Percentiles rank a stretch among this genome's conserved stretches.
These are phyloP conservation scores for Poecilia latipinna DNA, from an alignment of 2,113 vertebrate species.

Conservation along the genomic window DNA sequence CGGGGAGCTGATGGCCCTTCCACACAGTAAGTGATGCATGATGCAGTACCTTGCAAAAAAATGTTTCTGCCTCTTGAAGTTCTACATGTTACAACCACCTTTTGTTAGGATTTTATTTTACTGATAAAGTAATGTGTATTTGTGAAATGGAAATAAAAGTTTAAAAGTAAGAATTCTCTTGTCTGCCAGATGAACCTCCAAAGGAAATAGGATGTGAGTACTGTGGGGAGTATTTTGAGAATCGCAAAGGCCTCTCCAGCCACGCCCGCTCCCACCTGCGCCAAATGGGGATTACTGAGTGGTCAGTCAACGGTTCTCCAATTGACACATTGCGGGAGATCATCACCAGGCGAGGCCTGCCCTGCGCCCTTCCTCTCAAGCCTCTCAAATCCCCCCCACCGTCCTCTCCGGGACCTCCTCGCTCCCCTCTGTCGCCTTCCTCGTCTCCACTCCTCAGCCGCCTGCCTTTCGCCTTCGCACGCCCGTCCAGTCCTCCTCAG, in stretches of 20 bases:
- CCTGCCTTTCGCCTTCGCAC: slow-evolving; percentile 71
- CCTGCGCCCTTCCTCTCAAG: slow-evolving; percentile 76
- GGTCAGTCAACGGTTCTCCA: slow-evolving; percentile 94
- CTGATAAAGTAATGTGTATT: not conserved
- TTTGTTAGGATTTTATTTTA: not conserved
- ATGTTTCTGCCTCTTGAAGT: not conserved
- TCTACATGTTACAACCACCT: no score
- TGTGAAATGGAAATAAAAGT: not conserved
- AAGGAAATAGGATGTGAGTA: slow-evolving; percentile 87
- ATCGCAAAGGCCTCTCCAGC: slow-evolving; percentile 93
- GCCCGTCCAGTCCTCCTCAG: slow-evolving; percentile 67
- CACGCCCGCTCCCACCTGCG: slow-evolving; percentile 94
- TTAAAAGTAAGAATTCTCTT: not conserved
- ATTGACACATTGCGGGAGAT: slow-evolving; percentile 92
- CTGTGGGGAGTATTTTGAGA: slow-evolving; percentile 96
- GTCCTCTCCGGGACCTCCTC: slow-evolving; percentile 71
- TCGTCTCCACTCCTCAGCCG: slow-evolving; percentile 71
- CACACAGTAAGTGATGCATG: slow-evolving; percentile 71
- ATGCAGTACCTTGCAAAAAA: not conserved
- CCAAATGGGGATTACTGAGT: slow-evolving; percentile 96
- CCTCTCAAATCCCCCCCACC: slow-evolving; percentile 74
- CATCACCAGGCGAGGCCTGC: slow-evolving; percentile 78
- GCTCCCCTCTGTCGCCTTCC: slow-evolving; percentile 65
- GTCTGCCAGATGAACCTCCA: slow-evolving; percentile 72
- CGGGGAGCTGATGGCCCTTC: slow-evolving; percentile 78